Conservation (phyloP, 2,888 invertebrate species). For the Belgica antarctica region DNA sequence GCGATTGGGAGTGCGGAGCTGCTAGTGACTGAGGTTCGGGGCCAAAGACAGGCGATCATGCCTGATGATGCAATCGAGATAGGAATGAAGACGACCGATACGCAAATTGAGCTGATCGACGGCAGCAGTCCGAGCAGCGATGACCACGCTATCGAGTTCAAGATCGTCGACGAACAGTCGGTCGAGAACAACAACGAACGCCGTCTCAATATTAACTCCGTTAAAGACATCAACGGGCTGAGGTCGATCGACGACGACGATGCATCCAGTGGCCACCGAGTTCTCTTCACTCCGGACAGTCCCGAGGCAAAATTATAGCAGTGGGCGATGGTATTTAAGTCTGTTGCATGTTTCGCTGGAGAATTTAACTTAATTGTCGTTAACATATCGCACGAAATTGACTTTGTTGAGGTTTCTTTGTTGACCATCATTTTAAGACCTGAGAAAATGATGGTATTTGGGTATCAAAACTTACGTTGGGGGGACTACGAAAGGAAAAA, state of each 20-base stretch:
- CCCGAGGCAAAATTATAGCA: slow-evolving; percentile 42
- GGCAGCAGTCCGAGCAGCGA: slow-evolving; percentile 17
- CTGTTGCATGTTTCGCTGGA: no score
- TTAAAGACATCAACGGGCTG: slow-evolving; percentile 27
- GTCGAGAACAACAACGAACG: slow-evolving; percentile 5
- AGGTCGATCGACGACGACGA: slow-evolving; percentile 34
- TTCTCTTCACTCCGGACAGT: slow-evolving; percentile 28
- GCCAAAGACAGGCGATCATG: not conserved
- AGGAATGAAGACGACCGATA: slow-evolving; percentile 41
- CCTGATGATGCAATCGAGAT: not conserved
- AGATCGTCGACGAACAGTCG: slow-evolving; percentile 11
- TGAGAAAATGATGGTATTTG: slow-evolving; percentile 8
- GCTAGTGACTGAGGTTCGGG: slow-evolving; percentile 21
- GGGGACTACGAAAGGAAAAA: slow-evolving; percentile 35
- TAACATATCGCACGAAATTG: slow-evolving; percentile 37
- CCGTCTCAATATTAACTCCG: slow-evolving; percentile 23
- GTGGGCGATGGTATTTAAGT: slow-evolving; percentile 34
- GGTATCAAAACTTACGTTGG: slow-evolving; percentile 39
- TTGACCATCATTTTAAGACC: not conserved
- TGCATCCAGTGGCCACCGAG: slow-evolving; percentile 2
- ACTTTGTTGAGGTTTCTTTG: slow-evolving; percentile 29
- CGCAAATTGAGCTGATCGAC: slow-evolving; percentile 39
- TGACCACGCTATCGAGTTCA: not conserved
- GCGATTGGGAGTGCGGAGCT: slow-evolving; percentile 49
- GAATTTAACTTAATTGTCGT: slow-evolving; percentile 32